Percentiles rank a stretch among this genome's conserved stretches.
Conservation (phyloP, 2,888 invertebrate genomes). For the Eupithecia vulgata region DNA sequence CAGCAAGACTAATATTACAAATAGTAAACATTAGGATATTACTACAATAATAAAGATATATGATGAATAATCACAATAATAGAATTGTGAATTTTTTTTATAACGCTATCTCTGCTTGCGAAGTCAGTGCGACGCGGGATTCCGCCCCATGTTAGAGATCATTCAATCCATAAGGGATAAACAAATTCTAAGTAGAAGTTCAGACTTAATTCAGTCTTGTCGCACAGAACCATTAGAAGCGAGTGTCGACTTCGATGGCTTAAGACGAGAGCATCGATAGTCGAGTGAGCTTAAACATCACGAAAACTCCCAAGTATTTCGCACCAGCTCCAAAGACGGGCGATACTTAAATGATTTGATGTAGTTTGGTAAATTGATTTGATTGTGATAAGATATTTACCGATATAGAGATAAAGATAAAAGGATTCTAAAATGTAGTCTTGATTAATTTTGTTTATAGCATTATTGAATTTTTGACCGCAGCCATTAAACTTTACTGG, state of each 20-base stretch:
- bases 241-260: conserved; percentile 17
- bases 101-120: conserved; percentile 40
- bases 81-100: conserved; percentile 51
- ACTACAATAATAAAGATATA: conserved; percentile 65
- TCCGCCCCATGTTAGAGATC: conserved; percentile 18
- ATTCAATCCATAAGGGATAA: conserved; percentile 29
- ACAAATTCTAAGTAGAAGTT: conserved; percentile 47
- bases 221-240: conserved; percentile 46
- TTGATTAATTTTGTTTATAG: conserved; percentile 1
- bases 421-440: background rate
- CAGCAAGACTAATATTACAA: conserved; percentile 48
- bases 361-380: background rate
- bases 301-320: background rate
- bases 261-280: conserved; percentile 19
- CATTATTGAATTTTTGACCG: background rate
- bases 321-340: background rate
- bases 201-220: conserved; percentile 75
- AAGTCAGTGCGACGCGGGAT: conserved; percentile 2
- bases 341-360: background rate
- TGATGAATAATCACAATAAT: conserved; percentile 71
- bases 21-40: conserved; percentile 66
- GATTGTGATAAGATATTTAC: background rate
- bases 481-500: background rate
- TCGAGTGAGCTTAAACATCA: background rate
- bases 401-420: background rate